Evolutionary conservation across 1,140 invertebrate genomes (phyloP).

Genomic region (Drosophila insularis): DNA sequence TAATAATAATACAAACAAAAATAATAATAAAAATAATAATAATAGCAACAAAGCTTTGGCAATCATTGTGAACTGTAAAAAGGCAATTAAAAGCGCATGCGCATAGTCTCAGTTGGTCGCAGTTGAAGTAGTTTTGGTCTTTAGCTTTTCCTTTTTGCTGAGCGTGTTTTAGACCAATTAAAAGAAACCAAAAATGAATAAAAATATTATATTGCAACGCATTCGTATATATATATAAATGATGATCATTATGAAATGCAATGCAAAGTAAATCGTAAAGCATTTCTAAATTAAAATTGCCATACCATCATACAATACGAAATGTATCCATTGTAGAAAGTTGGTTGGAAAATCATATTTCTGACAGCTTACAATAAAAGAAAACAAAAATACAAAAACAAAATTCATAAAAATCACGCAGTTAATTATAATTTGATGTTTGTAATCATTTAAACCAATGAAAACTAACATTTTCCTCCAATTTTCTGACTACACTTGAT

Average conservation of each 20-base stretch:
- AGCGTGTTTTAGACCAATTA: conserved; percentile 53
- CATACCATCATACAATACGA: no score
- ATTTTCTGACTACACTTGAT: not conserved
- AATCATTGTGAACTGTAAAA: conserved; percentile 55
- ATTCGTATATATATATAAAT: not conserved
- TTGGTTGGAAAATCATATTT: conserved; percentile 16
- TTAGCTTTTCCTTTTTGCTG: conserved; percentile 28
- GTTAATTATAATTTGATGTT: conserved; percentile 29
- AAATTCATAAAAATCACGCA: conserved; percentile 39
- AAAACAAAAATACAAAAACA: not conserved
- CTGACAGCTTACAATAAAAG: not conserved
- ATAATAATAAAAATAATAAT: not conserved
- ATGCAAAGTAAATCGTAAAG: conserved; percentile 44
- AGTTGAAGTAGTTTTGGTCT: conserved; percentile 47
- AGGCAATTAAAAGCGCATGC: conserved; percentile 52
- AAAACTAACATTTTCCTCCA: conserved; percentile 6
- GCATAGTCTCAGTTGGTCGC: conserved; percentile 33
- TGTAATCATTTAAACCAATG: conserved; percentile 19
- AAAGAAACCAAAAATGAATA: conserved; percentile 18
- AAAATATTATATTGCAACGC: not conserved
- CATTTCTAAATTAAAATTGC: conserved; percentile 46
- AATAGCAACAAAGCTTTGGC: conserved; percentile 28
- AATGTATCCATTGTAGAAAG: conserved; percentile 38
- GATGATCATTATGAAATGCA: conserved; percentile 49
- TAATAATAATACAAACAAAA: not conserved